A percentile compares a stretch with the other conserved stretches of the same genome.
These are phyloP conservation scores for Drosophila helvetica DNA, from an alignment of 2,888 invertebrate species.

Conservation along the genomic window DNA sequence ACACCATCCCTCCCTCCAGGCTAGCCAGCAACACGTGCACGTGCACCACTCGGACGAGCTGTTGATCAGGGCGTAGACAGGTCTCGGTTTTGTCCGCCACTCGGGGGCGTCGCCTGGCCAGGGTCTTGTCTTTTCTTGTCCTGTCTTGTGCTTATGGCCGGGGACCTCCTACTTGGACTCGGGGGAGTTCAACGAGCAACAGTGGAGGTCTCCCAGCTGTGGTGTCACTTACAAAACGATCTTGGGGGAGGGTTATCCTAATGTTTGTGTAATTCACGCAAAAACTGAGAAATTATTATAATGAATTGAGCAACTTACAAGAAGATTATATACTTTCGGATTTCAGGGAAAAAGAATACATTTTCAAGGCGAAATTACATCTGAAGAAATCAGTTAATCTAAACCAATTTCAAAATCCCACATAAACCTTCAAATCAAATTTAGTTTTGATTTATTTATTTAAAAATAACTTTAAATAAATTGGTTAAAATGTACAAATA, in stretches of 20 bases:
- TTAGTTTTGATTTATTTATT: background rate
- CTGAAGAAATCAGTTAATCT: background rate
- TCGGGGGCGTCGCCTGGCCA: conserved; percentile 57
- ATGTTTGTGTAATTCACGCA: conserved; percentile 21
- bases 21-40: conserved; percentile 65
- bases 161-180: conserved; percentile 65
- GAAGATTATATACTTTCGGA: background rate
- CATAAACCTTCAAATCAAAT: background rate
- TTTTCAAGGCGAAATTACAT: background rate
- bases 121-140: conserved; percentile 9
- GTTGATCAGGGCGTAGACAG: conserved; percentile 65
- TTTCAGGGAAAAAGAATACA: background rate
- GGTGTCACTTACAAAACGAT: conserved; percentile 6
- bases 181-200: conserved; percentile 45
- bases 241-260: conserved; percentile 9
- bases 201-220: conserved; percentile 15
- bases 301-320: conserved; percentile 10
- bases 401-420: background rate
- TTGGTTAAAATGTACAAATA: no score
- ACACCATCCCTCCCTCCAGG: conserved; percentile 5
- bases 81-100: conserved; percentile 51
- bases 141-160: conserved; percentile 46
- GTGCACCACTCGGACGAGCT: conserved; percentile 56
- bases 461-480: no score
- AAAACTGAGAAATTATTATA: conserved; percentile 10